Conservation (phyloP, 2,113 vertebrate genomes). For the Pteropus alecto region DNA sequence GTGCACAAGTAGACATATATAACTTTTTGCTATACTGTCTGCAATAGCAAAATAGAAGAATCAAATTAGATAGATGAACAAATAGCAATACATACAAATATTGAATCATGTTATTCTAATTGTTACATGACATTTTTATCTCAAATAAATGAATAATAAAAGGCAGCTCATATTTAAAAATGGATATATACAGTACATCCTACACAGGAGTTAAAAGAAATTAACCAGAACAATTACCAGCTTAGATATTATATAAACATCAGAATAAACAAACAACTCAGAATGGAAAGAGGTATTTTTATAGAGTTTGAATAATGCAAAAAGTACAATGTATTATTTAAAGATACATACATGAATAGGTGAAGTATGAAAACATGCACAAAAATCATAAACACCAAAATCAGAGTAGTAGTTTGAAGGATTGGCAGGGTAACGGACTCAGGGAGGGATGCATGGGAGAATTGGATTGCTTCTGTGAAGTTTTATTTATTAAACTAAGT, state of each 20-base stretch:
- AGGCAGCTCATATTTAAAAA: background rate
- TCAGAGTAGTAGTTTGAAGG: background rate
- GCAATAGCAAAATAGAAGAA: background rate
- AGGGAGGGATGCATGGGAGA: background rate
- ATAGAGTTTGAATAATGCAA: background rate
- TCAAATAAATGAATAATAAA: background rate
- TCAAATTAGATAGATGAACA: background rate
- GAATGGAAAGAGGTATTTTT: background rate
- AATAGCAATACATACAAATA: background rate
- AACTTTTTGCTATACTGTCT: background rate
- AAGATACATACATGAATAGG: background rate
- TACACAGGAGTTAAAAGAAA: background rate
- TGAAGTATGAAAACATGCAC: background rate
- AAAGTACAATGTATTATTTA: background rate
- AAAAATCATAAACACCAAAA: conserved; percentile 15
- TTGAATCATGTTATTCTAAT: background rate
- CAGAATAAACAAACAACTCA: background rate
- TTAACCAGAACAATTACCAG: background rate
- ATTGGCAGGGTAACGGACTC: background rate
- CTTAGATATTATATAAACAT: background rate
- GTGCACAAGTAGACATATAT: background rate
- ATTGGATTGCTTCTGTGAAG: background rate
- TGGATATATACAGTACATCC: background rate
- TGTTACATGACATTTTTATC: background rate
- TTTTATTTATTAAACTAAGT: background rate